Conservation (phyloP, 37 sponge, comb jelly and placozoan species). For the Chondrosia reniformis region DNA sequence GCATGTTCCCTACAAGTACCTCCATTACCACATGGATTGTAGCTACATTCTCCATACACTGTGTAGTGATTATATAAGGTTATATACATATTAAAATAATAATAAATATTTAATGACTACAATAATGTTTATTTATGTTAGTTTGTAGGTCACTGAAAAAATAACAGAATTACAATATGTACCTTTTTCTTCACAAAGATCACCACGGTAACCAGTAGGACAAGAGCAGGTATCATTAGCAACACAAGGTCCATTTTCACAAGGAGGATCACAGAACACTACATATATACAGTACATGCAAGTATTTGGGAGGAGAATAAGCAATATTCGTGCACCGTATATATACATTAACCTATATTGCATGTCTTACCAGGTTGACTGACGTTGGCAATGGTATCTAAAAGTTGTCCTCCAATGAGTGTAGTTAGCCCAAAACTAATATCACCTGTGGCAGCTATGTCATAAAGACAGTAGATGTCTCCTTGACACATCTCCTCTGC, state of each 20-base stretch:
- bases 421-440: constrained; percentile 3
- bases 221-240: constrained; percentile 16
- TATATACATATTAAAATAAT: too few relatives aligned
- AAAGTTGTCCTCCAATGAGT: neutral
- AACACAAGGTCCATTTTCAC: constrained; percentile 22
- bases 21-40: constrained; percentile 9
- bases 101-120: too few relatives aligned
- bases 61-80: neutral
- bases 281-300: too few relatives aligned
- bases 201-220: constrained; percentile 8
- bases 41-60: neutral
- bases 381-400: neutral
- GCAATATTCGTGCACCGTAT: too few relatives aligned
- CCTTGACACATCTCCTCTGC: constrained; percentile 2
- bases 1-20: neutral
- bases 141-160: too few relatives aligned
- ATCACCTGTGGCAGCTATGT: constrained; percentile 25
- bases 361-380: too few relatives aligned
- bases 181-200: constrained; percentile 5
- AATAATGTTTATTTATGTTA: too few relatives aligned
- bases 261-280: constrained; percentile 8
- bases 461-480: constrained; percentile 7
- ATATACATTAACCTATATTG: too few relatives aligned
- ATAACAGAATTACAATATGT: too few relatives aligned
- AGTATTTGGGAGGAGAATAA: too few relatives aligned